Evolutionary conservation across 2,888 invertebrate species (phyloP), one percentile per base, ranked within the genome.

Genomic region (Bugula neritina): DNA sequence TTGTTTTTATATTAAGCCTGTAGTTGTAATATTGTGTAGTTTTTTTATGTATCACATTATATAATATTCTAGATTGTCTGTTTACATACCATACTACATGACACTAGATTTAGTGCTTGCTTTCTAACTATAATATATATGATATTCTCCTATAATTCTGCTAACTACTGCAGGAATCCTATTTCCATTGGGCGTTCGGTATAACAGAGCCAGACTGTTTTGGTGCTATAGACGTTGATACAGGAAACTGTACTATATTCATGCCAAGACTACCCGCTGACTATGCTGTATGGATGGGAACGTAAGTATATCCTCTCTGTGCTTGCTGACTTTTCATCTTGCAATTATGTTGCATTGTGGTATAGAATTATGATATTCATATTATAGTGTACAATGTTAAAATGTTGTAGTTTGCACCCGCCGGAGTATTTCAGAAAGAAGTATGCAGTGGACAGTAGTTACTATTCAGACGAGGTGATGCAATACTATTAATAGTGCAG

Each of bases 261-360:
- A 89, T 94, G 21, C 96, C 95, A 0, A 88, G 90, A 71, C 87
- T 95, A 13, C 92, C 93, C 0, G 89, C 89, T 1, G 90, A 90
- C 71, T 97, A 97, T 85, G 92, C 91, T 72, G 89, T 94, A 25
- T 98, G 96, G 96, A 92, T 94, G 91, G 99, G 98, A 54, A 90
- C 84, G 86, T 87, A 78, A 75, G 80, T 76, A 21, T n/a, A 2
- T 13, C 57, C 25, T 5, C 57, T 57, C n/a, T n/a, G n/a, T n/a
- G n/a, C n/a, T n/a, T n/a, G n/a, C n/a, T n/a, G n/a, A n/a, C n/a
- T n/a, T n/a, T n/a, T n/a, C n/a, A n/a, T n/a, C n/a, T n/a, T n/a
- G n/a, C n/a, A n/a, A n/a, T n/a, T n/a, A n/a, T n/a, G n/a, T n/a
- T n/a, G n/a, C n/a, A n/a, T n/a, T n/a, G n/a, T n/a, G n/a, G n/a